These are phyloP conservation scores for Sarcophaga caerulescens DNA, from an alignment of 2,888 invertebrate genomes.

Conservation along the genomic window DNA sequence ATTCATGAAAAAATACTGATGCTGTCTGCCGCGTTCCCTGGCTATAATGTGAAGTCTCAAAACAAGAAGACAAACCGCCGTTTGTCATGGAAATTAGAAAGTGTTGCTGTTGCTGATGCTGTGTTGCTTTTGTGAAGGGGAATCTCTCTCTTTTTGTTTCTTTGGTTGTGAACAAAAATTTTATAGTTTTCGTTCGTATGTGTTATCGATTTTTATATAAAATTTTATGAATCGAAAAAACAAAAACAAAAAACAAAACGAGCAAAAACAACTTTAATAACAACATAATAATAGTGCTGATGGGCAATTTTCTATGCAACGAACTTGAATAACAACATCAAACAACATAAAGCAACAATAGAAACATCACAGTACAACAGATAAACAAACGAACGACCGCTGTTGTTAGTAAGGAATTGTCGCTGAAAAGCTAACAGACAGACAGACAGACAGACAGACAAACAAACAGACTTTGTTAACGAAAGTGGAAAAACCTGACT, in stretches of 20 bases:
- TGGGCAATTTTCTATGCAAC: neutral
- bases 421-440: no score
- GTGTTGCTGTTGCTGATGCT: conserved; percentile 15
- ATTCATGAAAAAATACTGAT: neutral
- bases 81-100: conserved; percentile 67
- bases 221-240: neutral
- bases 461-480: conserved; percentile 46
- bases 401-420: no score
- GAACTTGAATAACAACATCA: conserved; percentile 44
- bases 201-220: neutral
- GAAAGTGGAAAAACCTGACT: conserved; percentile 70
- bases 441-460: no score
- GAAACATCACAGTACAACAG: neutral
- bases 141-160: conserved; percentile 2
- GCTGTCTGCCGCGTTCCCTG: neutral
- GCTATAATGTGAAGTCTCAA: neutral
- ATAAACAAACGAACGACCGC: neutral
- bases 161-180: neutral
- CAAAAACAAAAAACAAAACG: no score
- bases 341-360: neutral
- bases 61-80: neutral
- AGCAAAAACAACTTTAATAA: neutral
- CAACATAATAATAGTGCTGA: neutral
- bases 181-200: conserved; percentile 42
- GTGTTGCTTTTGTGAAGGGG: neutral